phyloP scores from a whole-genome alignment of 2,113 vertebrate species.

The Turnix velox region DNA sequence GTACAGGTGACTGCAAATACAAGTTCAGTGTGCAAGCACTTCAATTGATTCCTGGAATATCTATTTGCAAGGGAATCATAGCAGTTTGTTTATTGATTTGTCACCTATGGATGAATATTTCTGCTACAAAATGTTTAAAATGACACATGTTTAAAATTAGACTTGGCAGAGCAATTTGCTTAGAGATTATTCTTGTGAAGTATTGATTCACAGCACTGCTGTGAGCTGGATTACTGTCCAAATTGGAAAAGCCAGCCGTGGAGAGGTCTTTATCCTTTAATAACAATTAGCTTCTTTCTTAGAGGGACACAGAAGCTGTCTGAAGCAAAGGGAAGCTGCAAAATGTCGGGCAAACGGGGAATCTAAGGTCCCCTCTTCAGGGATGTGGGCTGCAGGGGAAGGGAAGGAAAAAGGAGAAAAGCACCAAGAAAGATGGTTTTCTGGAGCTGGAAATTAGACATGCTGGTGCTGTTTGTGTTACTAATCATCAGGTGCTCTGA shows the following conservation, averaged over 20 bases:
- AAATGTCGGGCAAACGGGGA: constrained; percentile 28
- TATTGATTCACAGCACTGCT: constrained; percentile 79
- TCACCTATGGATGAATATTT: constrained; percentile 46
- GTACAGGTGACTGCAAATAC: background rate
- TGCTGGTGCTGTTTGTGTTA: constrained; percentile 31
- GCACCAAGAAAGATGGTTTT: constrained; percentile 49
- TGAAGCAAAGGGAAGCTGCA: constrained; percentile 52
- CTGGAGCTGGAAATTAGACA: constrained; percentile 22
- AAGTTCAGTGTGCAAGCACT: background rate
- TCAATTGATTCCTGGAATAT: background rate
- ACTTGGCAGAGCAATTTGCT: constrained; percentile 61
- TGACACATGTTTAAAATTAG: constrained; percentile 64
- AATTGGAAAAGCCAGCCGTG: constrained; percentile 86
- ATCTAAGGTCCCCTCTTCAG: constrained; percentile 27
- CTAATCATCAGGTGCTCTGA: constrained; percentile 47
- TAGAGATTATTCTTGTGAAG: constrained; percentile 63
- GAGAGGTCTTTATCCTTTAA: constrained; percentile 90
- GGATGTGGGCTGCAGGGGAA: constrained; percentile 31
- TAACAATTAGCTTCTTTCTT: constrained; percentile 81
- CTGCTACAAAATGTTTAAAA: constrained; percentile 49
- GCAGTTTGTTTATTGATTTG: constrained; percentile 33
- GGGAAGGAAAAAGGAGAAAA: background rate
- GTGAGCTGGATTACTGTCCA: constrained; percentile 76
- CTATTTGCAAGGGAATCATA: background rate
- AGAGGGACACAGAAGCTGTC: constrained; percentile 67